These are phyloP conservation scores for Isoperla grammatica DNA, from an alignment of 2,888 invertebrate genomes.

Conservation along the genomic window DNA sequence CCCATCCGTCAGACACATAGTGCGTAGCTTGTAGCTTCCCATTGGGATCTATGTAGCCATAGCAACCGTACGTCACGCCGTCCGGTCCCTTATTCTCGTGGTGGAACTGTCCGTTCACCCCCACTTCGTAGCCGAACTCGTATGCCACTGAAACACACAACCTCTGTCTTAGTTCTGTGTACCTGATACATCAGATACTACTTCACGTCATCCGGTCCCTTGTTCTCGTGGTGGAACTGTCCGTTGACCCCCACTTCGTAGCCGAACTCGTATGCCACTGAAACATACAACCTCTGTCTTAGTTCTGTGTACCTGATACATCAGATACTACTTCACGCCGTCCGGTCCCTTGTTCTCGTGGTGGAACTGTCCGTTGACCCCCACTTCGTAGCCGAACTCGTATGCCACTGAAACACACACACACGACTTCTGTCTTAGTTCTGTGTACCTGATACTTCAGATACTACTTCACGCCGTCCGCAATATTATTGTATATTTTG, in stretches of 20 bases:
- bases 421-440: neutral
- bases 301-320: no score
- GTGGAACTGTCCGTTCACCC: slow-evolving; percentile 70
- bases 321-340: slow-evolving; percentile 72
- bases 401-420: slow-evolving; percentile 48
- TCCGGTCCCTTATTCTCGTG: slow-evolving; percentile 71
- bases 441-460: slow-evolving; percentile 49
- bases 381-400: slow-evolving; percentile 72
- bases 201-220: slow-evolving; percentile 69
- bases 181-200: slow-evolving; percentile 64
- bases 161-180: neutral
- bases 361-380: slow-evolving; percentile 70
- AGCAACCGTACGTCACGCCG: slow-evolving; percentile 74
- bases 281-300: no score
- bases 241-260: slow-evolving; percentile 70
- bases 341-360: slow-evolving; percentile 71
- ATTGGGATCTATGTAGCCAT: slow-evolving; percentile 67
- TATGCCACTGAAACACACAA: slow-evolving; percentile 46
- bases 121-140: slow-evolving; percentile 72
- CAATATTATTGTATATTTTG: no score
- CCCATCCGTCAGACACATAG: slow-evolving; percentile 72
- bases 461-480: slow-evolving; percentile 75
- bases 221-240: slow-evolving; percentile 73
- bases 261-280: slow-evolving; percentile 62
- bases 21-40: slow-evolving; percentile 62